phyloP scores from a whole-genome alignment of 2,888 invertebrate species.

The Disparrhopalites patrizii region DNA sequence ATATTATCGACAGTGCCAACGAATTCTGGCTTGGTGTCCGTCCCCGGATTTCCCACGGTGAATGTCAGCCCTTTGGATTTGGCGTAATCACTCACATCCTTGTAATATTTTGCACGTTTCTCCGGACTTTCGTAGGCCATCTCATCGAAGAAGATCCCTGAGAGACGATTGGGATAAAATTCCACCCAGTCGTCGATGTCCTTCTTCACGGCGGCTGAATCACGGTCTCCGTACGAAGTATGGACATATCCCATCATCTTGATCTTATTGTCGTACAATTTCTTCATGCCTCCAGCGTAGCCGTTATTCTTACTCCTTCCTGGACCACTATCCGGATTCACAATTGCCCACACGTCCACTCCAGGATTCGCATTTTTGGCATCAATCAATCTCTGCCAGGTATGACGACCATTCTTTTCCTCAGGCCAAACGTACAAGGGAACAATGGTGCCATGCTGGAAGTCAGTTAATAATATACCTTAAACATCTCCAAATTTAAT shows the following conservation, averaged over 20 bases:
- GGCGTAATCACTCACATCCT: slow-evolving; percentile 25
- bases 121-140: slow-evolving; percentile 31
- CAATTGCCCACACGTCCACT: slow-evolving; percentile 43
- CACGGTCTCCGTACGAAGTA: slow-evolving; percentile 31
- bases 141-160: slow-evolving; percentile 46
- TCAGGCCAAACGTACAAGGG: slow-evolving; percentile 41
- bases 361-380: slow-evolving; percentile 26
- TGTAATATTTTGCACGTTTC: slow-evolving; percentile 34
- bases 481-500: no score
- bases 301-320: slow-evolving; percentile 20
- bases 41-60: slow-evolving; percentile 45
- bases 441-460: slow-evolving; percentile 37
- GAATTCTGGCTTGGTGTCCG: no score
- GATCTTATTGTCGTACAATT: slow-evolving; percentile 30
- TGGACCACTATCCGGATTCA: slow-evolving; percentile 41
- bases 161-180: slow-evolving; percentile 21
- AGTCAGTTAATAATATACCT: no score
- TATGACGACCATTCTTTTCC: slow-evolving; percentile 32
- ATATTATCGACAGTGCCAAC: no score
- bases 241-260: slow-evolving; percentile 42
- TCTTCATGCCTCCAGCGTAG: slow-evolving; percentile 29
- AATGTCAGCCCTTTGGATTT: slow-evolving; percentile 29
- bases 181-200: slow-evolving; percentile 37
- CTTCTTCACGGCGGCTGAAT: slow-evolving; percentile 18
- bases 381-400: slow-evolving; percentile 36